Base-by-base conservation (phyloP, 2,797 vertebrate genomes). In the Selene dorsalis region DNA sequence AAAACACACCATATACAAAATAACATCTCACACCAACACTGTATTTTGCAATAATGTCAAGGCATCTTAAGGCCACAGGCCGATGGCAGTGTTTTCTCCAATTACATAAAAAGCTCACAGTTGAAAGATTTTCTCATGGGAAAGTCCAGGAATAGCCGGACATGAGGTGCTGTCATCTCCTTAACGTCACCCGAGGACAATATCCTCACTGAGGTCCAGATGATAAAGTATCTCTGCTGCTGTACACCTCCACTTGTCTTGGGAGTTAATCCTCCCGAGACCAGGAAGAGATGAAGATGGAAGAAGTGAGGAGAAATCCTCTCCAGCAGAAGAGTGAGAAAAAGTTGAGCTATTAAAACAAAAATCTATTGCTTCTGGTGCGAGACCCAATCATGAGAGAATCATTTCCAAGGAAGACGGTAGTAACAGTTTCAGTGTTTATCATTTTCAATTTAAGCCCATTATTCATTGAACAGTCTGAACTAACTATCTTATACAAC, bases 131-230 rank as follows among this genome's bases (percentile, higher is more conserved):
- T 35, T 68, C 47, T 66, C 45, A 11, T 38, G 71, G 6, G 72
- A 53, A 14, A 47, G 48, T 53, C 60, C 30, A 64, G 41, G 26
- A 80, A 77, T 52, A 71, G 57, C 32, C 8, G n/a, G 55, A 53
- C 47, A 65, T 38, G 50, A 56, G 53, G 26, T 16, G 5, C 39
- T 69, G 69, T 26, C 41, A 43, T 24, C 50, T 66, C 52, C 41
- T 58, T 58, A 58, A 60, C 0, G 4, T 69, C 66, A 79, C 45
- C 67, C 28, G 57, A 55, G 45, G 58, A 58, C 58, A 68, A 32
- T 24, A 52, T 62, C 20, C 67, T 45, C 26, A 24, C 56, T 32
- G 60, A 69, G 59, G 77, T 76, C 56, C 56, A 69, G 28, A 73
- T 65, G 60, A 77, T 64, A 2, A 62, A 70, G 45, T 53, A 22